These are phyloP conservation scores for Mythimna impura DNA, from an alignment of 2,888 invertebrate genomes.

Conservation along the genomic window DNA sequence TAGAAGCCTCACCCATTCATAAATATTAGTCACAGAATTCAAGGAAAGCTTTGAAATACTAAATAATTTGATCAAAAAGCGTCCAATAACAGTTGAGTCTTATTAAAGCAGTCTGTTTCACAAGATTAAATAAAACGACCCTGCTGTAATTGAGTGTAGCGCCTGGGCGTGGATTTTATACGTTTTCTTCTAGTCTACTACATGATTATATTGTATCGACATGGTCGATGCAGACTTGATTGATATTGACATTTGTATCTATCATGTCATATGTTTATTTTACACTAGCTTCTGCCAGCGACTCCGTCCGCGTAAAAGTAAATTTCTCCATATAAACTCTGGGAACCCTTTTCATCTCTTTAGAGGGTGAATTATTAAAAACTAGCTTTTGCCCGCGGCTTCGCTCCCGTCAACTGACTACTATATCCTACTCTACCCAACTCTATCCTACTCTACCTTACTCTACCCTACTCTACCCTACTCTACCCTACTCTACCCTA, in stretches of 20 bases:
- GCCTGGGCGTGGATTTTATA: slow-evolving; percentile 33
- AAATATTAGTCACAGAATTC: slow-evolving; percentile 48
- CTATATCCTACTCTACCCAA: too few species aligned
- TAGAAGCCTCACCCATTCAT: slow-evolving; percentile 37
- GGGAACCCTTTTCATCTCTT: too few species aligned
- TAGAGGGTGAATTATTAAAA: too few species aligned
- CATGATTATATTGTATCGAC: slow-evolving; percentile 4
- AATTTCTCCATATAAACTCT: too few species aligned
- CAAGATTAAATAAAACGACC: slow-evolving; percentile 62
- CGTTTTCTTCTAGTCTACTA: slow-evolving; percentile 5
- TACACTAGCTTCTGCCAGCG: too few species aligned
- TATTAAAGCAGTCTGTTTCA: slow-evolving; percentile 40
- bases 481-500: too few species aligned
- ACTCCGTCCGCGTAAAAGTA: too few species aligned
- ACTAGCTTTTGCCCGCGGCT: too few species aligned
- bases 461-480: too few species aligned
- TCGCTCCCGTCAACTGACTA: too few species aligned
- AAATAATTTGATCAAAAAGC: slow-evolving; percentile 43
- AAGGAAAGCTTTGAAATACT: slow-evolving; percentile 27
- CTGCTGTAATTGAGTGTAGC: slow-evolving; percentile 55
- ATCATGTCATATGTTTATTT: background rate
- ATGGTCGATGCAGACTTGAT: background rate
- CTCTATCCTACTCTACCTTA: too few species aligned
- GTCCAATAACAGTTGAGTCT: slow-evolving; percentile 26
- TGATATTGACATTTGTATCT: background rate